Conservation (phyloP, 2,113 vertebrate species). For the Paratilapia polleni region DNA sequence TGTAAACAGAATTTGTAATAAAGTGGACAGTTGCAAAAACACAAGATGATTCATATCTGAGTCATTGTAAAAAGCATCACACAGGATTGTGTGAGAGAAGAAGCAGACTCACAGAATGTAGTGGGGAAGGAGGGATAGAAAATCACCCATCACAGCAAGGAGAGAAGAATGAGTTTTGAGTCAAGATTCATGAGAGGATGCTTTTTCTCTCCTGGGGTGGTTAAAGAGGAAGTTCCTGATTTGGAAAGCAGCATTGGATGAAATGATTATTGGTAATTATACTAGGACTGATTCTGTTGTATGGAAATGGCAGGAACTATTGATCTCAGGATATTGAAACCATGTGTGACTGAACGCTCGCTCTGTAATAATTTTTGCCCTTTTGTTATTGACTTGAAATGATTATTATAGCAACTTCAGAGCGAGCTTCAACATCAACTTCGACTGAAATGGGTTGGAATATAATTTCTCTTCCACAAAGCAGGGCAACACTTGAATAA, state of each 20-base stretch:
- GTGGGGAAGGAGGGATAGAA: conserved; percentile 19
- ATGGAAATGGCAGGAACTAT: conserved; percentile 17
- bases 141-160: conserved; percentile 18
- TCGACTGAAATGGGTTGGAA: conserved; percentile 4
- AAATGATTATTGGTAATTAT: conserved; percentile 38
- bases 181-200: conserved; percentile 44
- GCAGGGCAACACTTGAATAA: conserved; percentile 14
- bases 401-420: conserved; percentile 17
- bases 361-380: background rate
- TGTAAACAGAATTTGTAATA: background rate
- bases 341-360: background rate
- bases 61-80: background rate
- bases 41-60: background rate
- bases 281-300: background rate
- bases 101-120: conserved; percentile 7
- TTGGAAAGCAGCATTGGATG: conserved; percentile 39
- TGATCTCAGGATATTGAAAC: conserved; percentile 11
- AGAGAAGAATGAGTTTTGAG: conserved; percentile 26
- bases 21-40: background rate
- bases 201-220: conserved; percentile 38
- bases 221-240: conserved; percentile 50
- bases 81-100: background rate
- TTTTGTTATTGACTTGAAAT: background rate
- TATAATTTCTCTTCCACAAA: background rate
- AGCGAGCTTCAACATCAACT: background rate